Base-by-base conservation (phyloP, 2,797 vertebrate species). In the Cryptoblepharus egeriae region DNA sequence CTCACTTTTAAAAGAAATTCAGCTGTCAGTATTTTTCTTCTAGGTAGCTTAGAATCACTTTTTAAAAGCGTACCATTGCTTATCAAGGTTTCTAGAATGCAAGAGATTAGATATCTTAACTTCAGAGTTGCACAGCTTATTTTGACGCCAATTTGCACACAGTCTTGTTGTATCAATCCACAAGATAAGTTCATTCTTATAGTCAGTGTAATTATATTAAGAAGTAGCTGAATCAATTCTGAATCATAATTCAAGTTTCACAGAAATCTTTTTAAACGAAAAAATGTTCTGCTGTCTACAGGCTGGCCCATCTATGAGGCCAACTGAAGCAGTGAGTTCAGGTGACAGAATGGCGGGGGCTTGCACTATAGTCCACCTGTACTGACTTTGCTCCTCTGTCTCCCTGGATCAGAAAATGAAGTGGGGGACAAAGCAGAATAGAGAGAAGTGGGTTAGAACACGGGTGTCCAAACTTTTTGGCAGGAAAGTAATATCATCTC, bases 1-100 rank as follows among this genome's bases (percentile, higher is more conserved):
- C 13, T 82, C 68, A 79, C 30, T 24, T 78, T 73, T 71, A 79
- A 88, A 82, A 80, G 73, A 89, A 91, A 81, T 37, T 1, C 74
- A 91, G 86, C 58, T 73, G 72, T 1, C 81, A n/a, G 37, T 12
- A 42, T 52, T 88, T 83, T 55, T 73, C 75, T 35, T 81, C 84
- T 16, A 69, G 55, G 68, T 70, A 63, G 2, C 20, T 68, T 86
- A 60, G 72, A 85, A 74, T 16, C 16, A 86, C n/a, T 55, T 57
- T 74, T 0, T 61, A 83, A 75, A 86, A 42, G 26, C 2, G 3
- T 15, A 68, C 22, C 18, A 20, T 26, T 32, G 12, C 61, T 64
- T 24, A 74, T 45, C 26, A 74, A 71, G 11, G n/a, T 18, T n/a
- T 22, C 18, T 49, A 67, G 49, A 18, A 37, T 55, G 67, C 68